These are phyloP conservation scores for Drosophila melanogaster DNA, from an alignment of 1,140 invertebrate species.

Conservation along the genomic window Release_6_plus_ISO1_MT NT_033779.5:17889001-17889500, in stretches of 20 bases:
- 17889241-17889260: conserved; percentile 79
- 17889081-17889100: conserved; percentile 48
- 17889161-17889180: conserved; percentile 30
- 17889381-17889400: background rate
- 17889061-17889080: conserved; percentile 82
- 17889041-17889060: conserved; percentile 66
- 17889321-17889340: conserved; percentile 9
- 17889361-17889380: background rate
- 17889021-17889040: conserved; percentile 68
- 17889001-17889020: conserved; percentile 34
- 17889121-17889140: conserved; percentile 36
- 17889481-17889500: background rate
- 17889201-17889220: conserved; percentile 3
- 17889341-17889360: conserved; percentile 1
- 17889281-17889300: conserved; percentile 69
- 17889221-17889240: conserved; percentile 43
- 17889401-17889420: background rate
- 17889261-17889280: conserved; percentile 50
- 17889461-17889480: background rate
- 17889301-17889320: conserved; percentile 29
- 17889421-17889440: background rate
- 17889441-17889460: too few species aligned
- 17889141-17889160: conserved; percentile 55
- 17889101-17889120: conserved; percentile 68
- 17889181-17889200: conserved; percentile 8